Evolutionary conservation across 2,113 vertebrate species (phyloP).

Genomic region (Acanthisitta chloris): DNA sequence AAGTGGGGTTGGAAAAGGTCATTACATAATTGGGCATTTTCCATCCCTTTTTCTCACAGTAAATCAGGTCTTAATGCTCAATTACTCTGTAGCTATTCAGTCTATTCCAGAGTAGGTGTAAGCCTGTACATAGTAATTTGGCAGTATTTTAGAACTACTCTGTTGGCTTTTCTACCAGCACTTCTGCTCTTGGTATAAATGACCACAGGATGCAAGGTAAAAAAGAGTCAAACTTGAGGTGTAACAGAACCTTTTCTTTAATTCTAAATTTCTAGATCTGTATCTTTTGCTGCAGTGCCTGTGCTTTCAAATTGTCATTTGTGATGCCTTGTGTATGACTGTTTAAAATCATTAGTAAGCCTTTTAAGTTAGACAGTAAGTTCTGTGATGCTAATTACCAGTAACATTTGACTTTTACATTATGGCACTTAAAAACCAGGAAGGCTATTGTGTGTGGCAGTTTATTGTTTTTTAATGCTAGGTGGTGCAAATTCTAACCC

Average conservation of each 20-base stretch:
- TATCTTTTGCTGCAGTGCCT: neutral
- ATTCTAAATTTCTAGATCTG: neutral
- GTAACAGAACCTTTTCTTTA: neutral
- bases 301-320: neutral
- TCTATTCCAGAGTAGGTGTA: neutral
- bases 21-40: too few relatives aligned
- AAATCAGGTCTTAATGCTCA: slow-evolving; percentile 35
- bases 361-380: neutral
- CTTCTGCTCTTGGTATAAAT: neutral
- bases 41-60: slow-evolving; percentile 18
- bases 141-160: neutral
- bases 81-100: slow-evolving; percentile 15
- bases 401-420: neutral
- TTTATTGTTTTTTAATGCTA: neutral
- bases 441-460: neutral
- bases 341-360: neutral
- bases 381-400: neutral
- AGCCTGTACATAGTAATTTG: neutral
- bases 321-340: neutral
- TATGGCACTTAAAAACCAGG: neutral
- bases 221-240: neutral
- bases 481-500: neutral
- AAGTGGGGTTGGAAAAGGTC: too few relatives aligned
- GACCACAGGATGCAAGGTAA: neutral
- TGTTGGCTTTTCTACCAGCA: neutral